Percentiles rank a stretch among this genome's conserved stretches.
These are phyloP conservation scores for Boleophthalmus pectinirostris DNA, from an alignment of 2,113 vertebrate genomes.

Conservation along the genomic window DNA sequence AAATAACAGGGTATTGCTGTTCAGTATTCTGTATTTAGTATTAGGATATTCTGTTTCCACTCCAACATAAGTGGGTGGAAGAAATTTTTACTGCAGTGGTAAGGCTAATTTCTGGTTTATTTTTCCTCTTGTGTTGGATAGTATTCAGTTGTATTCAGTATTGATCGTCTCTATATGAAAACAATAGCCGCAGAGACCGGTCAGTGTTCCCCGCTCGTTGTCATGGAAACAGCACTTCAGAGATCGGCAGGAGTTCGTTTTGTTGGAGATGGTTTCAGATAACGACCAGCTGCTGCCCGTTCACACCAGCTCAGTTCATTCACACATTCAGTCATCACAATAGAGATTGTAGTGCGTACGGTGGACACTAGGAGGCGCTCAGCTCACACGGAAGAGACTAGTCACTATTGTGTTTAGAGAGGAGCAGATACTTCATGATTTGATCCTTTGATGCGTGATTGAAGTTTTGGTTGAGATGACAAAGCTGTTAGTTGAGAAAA, in stretches of 20 bases:
- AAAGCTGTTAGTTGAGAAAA: too few species aligned
- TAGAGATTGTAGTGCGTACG: background rate
- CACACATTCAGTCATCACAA: background rate
- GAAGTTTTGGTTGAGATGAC: too few species aligned
- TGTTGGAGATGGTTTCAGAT: slow-evolving; percentile 7
- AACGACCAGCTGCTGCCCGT: slow-evolving; percentile 12
- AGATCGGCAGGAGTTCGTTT: slow-evolving; percentile 6
- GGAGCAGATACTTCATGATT: background rate
- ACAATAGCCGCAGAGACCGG: background rate
- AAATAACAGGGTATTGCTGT: too few species aligned
- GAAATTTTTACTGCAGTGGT: too few species aligned
- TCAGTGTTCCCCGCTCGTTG: background rate
- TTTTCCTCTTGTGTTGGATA: background rate
- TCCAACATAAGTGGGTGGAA: too few species aligned
- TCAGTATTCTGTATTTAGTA: too few species aligned
- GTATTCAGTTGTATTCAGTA: background rate
- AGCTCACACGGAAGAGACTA: background rate
- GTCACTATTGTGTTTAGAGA: background rate
- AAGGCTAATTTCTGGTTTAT: background rate
- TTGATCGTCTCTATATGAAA: background rate
- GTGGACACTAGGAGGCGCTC: slow-evolving; percentile 5
- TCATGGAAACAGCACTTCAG: slow-evolving; percentile 5
- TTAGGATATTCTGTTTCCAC: too few species aligned
- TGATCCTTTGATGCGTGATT: too few species aligned
- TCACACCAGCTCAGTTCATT: slow-evolving; percentile 7